These are phyloP conservation scores for Spheniscus humboldti DNA, from an alignment of 2,797 vertebrate species.

Conservation along the genomic window DNA sequence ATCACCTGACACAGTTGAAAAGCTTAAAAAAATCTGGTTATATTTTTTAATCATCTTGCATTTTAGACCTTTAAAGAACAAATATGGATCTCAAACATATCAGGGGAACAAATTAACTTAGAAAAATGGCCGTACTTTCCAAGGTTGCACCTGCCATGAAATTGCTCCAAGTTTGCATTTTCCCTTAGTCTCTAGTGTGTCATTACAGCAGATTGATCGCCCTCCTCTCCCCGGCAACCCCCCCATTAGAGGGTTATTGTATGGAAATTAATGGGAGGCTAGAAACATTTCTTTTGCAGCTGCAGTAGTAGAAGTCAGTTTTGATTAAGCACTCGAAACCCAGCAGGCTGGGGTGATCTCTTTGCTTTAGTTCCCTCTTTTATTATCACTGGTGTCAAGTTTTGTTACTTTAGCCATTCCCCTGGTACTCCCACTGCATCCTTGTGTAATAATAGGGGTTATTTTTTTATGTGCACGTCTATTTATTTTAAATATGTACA, in stretches of 20 bases:
- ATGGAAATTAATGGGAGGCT: slow-evolving; percentile 80
- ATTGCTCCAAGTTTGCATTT: slow-evolving; percentile 80
- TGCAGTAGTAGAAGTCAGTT: slow-evolving; percentile 76
- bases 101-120: slow-evolving; percentile 81
- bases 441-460: slow-evolving; percentile 32
- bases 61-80: slow-evolving; percentile 79
- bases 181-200: slow-evolving; percentile 71
- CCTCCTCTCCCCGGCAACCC: slow-evolving; percentile 70
- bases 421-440: slow-evolving; percentile 2
- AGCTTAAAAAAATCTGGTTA: slow-evolving; percentile 68
- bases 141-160: slow-evolving; percentile 81
- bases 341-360: slow-evolving; percentile 65
- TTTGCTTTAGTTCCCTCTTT: slow-evolving; percentile 68
- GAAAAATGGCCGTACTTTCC: slow-evolving; percentile 76
- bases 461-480: slow-evolving; percentile 49
- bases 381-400: slow-evolving; percentile 66
- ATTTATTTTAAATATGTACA: slow-evolving; percentile 37
- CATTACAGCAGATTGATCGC: slow-evolving; percentile 78
- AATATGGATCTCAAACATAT: slow-evolving; percentile 81
- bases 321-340: slow-evolving; percentile 75
- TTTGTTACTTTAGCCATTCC: slow-evolving; percentile 43
- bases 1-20: slow-evolving; percentile 56
- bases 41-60: slow-evolving; percentile 75
- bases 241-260: slow-evolving; percentile 80
- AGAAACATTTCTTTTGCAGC: slow-evolving; percentile 77